Base-by-base conservation (phyloP, 2,113 vertebrate genomes). In the Hymenochirus boettgeri region DNA sequence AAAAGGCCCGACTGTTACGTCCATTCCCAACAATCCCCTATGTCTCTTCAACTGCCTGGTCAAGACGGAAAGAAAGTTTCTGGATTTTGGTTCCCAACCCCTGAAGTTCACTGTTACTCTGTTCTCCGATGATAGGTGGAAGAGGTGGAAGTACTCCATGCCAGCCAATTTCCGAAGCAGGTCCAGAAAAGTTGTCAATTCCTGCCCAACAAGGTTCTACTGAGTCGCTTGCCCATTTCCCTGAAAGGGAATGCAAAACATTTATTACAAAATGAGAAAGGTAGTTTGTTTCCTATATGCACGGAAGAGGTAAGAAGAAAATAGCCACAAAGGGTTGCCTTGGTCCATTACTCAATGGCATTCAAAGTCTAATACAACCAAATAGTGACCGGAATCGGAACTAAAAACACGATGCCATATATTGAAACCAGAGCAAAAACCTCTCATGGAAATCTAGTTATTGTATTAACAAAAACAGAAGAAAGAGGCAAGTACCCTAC, bases 1-100 rank as follows among this genome's bases (percentile, higher is more conserved):
- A 70, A 91, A 93, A 65, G 89, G 85, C 87, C 45, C 79, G 86
- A 31, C 79, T 60, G 75, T 88, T 86, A 71, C 85, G 85, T 78
- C 89, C 78, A 23, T 89, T 85, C 42, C 86, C 81, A 62, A 95
- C 92, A 65, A 11, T 82, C 84, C 58, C 78, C 73, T 7, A 78
- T 74, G 57, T 73, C 73, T 61, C 74, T 35, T 80, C 75, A 35
- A 72, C 56, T 2, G 72, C 64, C 2, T 72, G 79, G 52, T 73
- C 27, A 2, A 77, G 77, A 57, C 74, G 80, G 70, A 62, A 67
- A 1, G 8, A 62, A 55, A 33, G n/a, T 48, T 58, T 50, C 74
- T 4, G 62, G 73, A n/a, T n/a, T n/a, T n/a, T 65, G 76, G 75
- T 71, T 66, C 63, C 58, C 51, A 48, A 21, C 8, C 71, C 75